Base-by-base conservation (phyloP, 2,113 vertebrate genomes). In the Recurvirostra avosetta region DNA sequence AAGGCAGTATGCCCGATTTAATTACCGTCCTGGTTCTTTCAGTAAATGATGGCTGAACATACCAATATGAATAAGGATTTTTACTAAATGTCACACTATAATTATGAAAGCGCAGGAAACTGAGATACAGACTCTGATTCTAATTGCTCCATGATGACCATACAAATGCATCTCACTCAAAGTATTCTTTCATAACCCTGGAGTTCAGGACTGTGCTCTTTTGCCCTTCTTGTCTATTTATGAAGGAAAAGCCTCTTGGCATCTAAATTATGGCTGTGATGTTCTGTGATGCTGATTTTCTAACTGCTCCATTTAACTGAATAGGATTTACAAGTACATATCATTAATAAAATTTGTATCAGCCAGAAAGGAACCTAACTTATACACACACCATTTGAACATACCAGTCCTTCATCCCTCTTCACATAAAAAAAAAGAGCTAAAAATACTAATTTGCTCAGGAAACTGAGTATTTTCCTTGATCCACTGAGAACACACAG, bases 11-110 rank as follows among this genome's bases (percentile, higher is more conserved):
- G 30, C 67, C 94, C 97, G 88, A 88, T 94, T 97, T 97, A 97
- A 98, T 97, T 97, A 96, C 88, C 95, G 72, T 50, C 91, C 95
- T 79, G 90, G 80, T 86, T 96, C 92, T 61, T 96, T 96, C 95
- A 92, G 70, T 94, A 95, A 97, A 74, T 79, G 92, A 94, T 86
- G 97, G 88, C 71, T 97, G 43, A 97, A 95, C 81, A 88, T 88
- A 79, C 70, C 86, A 95, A 91, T 61, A 90, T 40, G 89, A 97
- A 92, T 90, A 92, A 96, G 82, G 58, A 96, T 74, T 80, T 96
- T 56, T 85, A 96, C 68, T 93, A 78, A 94, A 94, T 89, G 80
- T 90, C 94, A 97, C 63, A 47, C 52, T 56, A 18, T 88, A 97
- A 97, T 96, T 95, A 90, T 47, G 63, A 97, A 70, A 94, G 50